Conservation (phyloP, 2,888 invertebrate genomes). For the Mimumesa dahlbomi region DNA sequence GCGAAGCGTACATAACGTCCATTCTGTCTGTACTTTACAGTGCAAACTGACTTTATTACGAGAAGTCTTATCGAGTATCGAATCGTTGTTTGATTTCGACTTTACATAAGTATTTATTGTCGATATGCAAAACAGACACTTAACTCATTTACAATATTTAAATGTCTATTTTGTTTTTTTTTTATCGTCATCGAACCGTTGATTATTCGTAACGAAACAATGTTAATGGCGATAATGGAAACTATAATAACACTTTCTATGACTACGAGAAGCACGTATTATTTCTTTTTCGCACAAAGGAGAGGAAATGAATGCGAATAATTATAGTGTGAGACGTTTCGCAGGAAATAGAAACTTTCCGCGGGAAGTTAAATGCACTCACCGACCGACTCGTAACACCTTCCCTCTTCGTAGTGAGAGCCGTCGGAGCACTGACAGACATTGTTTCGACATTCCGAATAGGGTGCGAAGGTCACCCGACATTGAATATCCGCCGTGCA, state of each 20-base stretch:
- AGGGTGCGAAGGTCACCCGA: slow-evolving; percentile 73
- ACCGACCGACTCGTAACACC: slow-evolving; percentile 78
- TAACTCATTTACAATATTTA: no score
- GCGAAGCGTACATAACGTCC: slow-evolving; percentile 19
- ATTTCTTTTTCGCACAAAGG: background rate
- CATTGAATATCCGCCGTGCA: slow-evolving; percentile 77
- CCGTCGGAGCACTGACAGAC: slow-evolving; percentile 75
- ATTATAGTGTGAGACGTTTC: background rate
- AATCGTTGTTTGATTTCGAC: no score
- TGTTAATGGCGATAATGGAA: no score
- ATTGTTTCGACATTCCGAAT: slow-evolving; percentile 75
- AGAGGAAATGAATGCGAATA: background rate
- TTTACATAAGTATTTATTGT: no score
- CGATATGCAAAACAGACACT: no score
- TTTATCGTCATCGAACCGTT: no score
- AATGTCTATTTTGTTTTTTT: no score
- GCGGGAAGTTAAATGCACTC: slow-evolving; percentile 43
- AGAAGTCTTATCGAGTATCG: background rate
- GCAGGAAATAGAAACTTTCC: slow-evolving; percentile 15
- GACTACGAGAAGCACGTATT: background rate
- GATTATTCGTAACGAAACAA: no score
- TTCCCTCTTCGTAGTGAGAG: slow-evolving; percentile 74
- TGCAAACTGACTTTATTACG: background rate
- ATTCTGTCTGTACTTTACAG: slow-evolving; percentile 9
- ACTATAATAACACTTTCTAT: background rate